Conservation (phyloP, 2,888 invertebrate species). For the Microctonus hyperodae region DNA sequence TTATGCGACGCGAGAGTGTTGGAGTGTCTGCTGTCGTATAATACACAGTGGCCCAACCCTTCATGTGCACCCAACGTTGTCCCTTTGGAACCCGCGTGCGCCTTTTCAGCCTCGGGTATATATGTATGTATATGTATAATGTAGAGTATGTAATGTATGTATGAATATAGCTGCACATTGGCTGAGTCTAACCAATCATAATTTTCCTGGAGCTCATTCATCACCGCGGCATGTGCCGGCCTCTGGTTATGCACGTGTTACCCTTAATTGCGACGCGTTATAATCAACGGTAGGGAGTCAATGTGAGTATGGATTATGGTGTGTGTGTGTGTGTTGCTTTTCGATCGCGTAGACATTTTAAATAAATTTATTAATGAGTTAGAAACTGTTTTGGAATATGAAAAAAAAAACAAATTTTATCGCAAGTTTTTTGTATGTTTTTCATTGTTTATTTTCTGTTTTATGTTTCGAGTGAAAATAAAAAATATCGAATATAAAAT, state of each 20-base stretch:
- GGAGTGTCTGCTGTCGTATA: background rate
- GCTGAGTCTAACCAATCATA: slow-evolving; percentile 47
- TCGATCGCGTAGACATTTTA: background rate
- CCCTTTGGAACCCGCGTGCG: slow-evolving; percentile 20
- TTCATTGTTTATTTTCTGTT: background rate
- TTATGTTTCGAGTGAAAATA: background rate
- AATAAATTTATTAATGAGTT: background rate
- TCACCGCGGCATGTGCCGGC: slow-evolving; percentile 51
- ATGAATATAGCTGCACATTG: slow-evolving; percentile 4
- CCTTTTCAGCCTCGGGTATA: slow-evolving; percentile 15
- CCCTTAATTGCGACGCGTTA: slow-evolving; percentile 48
- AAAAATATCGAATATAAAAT: background rate
- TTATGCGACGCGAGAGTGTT: background rate
- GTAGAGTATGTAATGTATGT: background rate
- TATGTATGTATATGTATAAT: background rate
- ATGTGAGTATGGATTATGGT: background rate
- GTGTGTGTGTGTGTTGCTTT: background rate
- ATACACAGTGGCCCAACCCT: slow-evolving; percentile 11
- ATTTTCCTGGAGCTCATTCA: slow-evolving; percentile 49
- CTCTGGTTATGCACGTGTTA: slow-evolving; percentile 50
- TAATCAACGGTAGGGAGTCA: slow-evolving; percentile 34
- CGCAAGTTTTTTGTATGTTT: background rate
- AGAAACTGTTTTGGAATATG: background rate
- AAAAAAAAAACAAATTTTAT: too few species aligned
- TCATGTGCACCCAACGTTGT: slow-evolving; percentile 25